A percentile compares a stretch with the other conserved stretches of the same genome.
Evolutionary conservation across 2,113 vertebrate genomes (phyloP).

Genomic region (Cyphomyrus plagiostoma): DNA sequence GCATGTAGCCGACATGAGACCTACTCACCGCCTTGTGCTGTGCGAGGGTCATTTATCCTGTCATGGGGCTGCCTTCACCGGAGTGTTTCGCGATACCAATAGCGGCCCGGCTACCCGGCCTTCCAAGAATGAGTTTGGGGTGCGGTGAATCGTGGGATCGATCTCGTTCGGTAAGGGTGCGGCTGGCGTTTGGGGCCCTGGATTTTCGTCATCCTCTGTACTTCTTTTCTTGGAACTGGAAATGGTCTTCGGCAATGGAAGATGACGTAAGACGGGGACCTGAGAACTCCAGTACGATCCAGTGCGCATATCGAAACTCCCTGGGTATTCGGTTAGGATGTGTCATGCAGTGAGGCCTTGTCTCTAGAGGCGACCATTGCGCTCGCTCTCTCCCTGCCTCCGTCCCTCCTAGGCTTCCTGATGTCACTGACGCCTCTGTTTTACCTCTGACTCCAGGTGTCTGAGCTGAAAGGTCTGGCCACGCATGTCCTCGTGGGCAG

Average conservation of each 20-base stretch:
- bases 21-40: neutral
- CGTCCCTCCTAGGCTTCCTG: neutral
- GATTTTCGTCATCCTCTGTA: neutral
- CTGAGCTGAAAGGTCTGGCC: slow-evolving; percentile 89
- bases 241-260: neutral
- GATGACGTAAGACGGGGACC: neutral
- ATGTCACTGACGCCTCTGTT: neutral
- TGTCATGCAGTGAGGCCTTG: neutral
- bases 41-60: neutral
- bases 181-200: neutral
- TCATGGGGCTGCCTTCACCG: neutral
- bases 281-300: neutral
- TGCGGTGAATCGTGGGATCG: neutral
- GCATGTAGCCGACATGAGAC: neutral
- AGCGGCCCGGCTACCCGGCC: too few species aligned
- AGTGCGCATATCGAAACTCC: neutral
- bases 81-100: neutral
- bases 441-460: slow-evolving; percentile 66
- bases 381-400: too few species aligned
- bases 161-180: neutral
- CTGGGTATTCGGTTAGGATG: neutral
- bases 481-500: slow-evolving; percentile 91
- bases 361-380: neutral
- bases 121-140: neutral
- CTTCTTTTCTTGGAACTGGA: neutral